Percentiles rank a stretch among this genome's conserved stretches.
These are phyloP conservation scores for Isichthys henryi DNA, from an alignment of 2,113 vertebrate genomes.

Conservation along the genomic window DNA sequence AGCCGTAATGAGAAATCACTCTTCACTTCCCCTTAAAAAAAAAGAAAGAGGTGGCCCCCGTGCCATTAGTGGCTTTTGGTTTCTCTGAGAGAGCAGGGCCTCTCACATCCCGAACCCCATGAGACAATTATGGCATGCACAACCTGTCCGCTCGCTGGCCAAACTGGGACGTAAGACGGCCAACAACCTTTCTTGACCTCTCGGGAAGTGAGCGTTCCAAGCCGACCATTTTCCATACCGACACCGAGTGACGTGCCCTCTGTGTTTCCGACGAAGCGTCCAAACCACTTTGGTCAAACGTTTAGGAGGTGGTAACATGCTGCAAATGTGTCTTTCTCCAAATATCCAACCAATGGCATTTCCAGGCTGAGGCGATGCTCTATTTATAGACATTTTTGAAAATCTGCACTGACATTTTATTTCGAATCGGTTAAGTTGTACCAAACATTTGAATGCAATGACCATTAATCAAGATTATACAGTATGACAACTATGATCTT, in stretches of 20 bases:
- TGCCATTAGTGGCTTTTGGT: constrained; percentile 6
- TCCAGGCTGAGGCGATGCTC: constrained; percentile 6
- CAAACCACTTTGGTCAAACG: constrained; percentile 42
- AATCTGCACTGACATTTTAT: not conserved
- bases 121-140: not conserved
- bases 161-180: constrained; percentile 24
- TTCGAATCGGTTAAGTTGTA: not conserved
- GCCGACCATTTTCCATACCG: constrained; percentile 26
- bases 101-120: not conserved
- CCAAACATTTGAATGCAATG: not conserved
- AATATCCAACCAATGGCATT: constrained; percentile 25
- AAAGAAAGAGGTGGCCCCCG: not conserved
- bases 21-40: not conserved
- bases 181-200: constrained; percentile 36
- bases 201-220: constrained; percentile 27
- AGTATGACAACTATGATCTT: not conserved
- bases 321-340: constrained; percentile 20
- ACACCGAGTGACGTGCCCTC: constrained; percentile 25
- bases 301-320: constrained; percentile 31
- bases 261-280: constrained; percentile 37
- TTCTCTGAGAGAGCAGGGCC: not conserved
- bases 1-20: not conserved
- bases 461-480: not conserved
- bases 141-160: not conserved
- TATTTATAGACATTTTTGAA: constrained; percentile 29